Base-by-base conservation (phyloP, 2,113 vertebrate genomes). In the Enhydra lutris region DNA sequence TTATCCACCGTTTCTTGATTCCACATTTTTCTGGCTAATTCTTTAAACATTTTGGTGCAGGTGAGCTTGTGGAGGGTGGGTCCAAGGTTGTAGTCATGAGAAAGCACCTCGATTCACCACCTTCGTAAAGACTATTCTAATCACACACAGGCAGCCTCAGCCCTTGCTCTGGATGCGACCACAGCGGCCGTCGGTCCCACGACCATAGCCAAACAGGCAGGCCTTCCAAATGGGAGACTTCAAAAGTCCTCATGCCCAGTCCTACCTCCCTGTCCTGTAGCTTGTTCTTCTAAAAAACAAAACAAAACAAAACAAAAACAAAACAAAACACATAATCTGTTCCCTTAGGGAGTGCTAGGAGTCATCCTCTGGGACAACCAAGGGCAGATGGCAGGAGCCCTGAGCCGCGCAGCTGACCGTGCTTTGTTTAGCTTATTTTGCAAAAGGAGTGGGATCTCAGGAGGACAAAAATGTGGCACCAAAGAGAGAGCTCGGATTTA, bases 131-230 rank as follows among this genome's bases (percentile, higher is more conserved):
- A 71, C 4, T 15, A 26, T 50, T 55, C 78, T 45, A 17, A 31
- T 39, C 84, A 59, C 31, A 52, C 31, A 11, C 20, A 17, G 59
- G 29, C 14, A 29, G 65, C 29, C 55, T 87, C n/a, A 23, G 4
- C 4, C 6, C 34, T 42, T 23, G 79, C 47, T 61, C 89, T n/a
- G 18, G 45, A 50, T 21, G 81, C 78, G 36, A n/a, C 55, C 79
- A 29, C 5, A 0, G 17, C 7, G 50, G 55, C 50, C 0, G 1
- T 34, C 36, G 5, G 67, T 34, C 73, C 81, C 1, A 6, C 10
- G 52, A 71, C 78, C 61, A 7, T 39, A 57, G 83, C 6, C 78
- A 59, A 76, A 89, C 17, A 24, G 42, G 20, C 10, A 6, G 47
- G 39, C 47, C 47, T 96, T 18, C 47, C 12, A 39, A 36, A 29